These are phyloP conservation scores for Microtus montanus DNA, from an alignment of 2,113 vertebrate genomes.

Conservation along the genomic window DNA sequence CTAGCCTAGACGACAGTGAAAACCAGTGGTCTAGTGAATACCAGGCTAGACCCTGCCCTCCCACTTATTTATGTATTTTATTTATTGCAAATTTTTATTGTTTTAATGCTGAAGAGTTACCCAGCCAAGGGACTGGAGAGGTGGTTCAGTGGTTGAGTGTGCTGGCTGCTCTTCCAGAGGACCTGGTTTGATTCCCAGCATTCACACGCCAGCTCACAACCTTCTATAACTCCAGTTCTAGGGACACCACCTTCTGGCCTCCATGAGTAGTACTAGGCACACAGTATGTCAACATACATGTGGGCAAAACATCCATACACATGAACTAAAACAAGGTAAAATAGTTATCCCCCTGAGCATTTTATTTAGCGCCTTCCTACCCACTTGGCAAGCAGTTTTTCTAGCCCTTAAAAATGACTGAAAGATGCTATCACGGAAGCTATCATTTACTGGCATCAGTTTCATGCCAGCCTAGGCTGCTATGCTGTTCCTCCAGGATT, in stretches of 20 bases:
- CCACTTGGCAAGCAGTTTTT: not conserved
- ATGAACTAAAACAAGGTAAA: not conserved
- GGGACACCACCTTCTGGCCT: not conserved
- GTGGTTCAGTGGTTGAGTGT: not conserved
- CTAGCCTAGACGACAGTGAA: not conserved
- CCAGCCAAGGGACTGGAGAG: not conserved
- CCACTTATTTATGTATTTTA: not conserved
- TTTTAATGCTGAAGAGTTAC: not conserved
- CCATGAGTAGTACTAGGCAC: not conserved
- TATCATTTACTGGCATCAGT: not conserved
- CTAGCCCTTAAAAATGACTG: not conserved
- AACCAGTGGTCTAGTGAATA: not conserved
- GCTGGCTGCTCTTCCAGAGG: not conserved
- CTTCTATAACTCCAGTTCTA: not conserved
- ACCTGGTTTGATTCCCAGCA: not conserved
- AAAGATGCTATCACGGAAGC: not conserved
- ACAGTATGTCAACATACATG: not conserved
- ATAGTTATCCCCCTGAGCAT: not conserved
- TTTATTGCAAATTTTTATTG: not conserved
- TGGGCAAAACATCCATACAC: not conserved
- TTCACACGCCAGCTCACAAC: not conserved
- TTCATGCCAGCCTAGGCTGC: not conserved
- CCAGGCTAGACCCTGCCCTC: not conserved
- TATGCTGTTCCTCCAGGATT: not conserved
- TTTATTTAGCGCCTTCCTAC: not conserved